These are phyloP conservation scores for Ectemnius lituratus DNA, from an alignment of 2,888 invertebrate species.

Conservation along the genomic window DNA sequence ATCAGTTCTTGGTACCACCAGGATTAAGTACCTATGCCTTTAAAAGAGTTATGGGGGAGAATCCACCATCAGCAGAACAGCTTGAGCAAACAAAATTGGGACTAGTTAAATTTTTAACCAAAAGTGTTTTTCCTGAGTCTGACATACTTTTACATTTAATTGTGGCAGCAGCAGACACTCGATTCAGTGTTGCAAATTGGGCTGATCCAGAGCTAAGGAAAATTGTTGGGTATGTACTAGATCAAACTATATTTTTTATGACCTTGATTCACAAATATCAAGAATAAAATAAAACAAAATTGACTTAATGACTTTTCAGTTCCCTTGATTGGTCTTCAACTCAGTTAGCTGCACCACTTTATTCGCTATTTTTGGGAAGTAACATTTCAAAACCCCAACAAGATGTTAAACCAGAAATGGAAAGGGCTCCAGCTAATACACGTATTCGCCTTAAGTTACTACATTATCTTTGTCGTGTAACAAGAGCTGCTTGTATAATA, in stretches of 20 bases:
- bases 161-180: conserved; percentile 92
- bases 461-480: conserved; percentile 88
- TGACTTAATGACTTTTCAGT: conserved; percentile 76
- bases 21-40: conserved; percentile 88
- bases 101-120: conserved; percentile 89
- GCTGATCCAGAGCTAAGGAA: conserved; percentile 92
- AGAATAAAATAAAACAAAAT: neutral
- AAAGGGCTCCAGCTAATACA: conserved; percentile 88
- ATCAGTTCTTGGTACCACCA: conserved; percentile 82
- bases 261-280: too few species aligned
- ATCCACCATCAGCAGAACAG: conserved; percentile 86
- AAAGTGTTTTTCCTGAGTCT: conserved; percentile 86
- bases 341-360: conserved; percentile 86
- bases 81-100: conserved; percentile 89
- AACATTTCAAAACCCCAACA: conserved; percentile 79
- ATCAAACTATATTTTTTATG: neutral
- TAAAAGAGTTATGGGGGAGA: conserved; percentile 86
- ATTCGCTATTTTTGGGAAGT: conserved; percentile 87
- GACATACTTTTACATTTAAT: conserved; percentile 88
- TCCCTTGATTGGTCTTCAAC: conserved; percentile 88
- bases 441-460: conserved; percentile 91
- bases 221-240: conserved; percentile 81
- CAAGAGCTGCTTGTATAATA: conserved; percentile 85
- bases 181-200: conserved; percentile 92
- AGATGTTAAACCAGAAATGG: conserved; percentile 82